phyloP scores from a whole-genome alignment of 2,888 invertebrate genomes.

The Pocota personata region DNA sequence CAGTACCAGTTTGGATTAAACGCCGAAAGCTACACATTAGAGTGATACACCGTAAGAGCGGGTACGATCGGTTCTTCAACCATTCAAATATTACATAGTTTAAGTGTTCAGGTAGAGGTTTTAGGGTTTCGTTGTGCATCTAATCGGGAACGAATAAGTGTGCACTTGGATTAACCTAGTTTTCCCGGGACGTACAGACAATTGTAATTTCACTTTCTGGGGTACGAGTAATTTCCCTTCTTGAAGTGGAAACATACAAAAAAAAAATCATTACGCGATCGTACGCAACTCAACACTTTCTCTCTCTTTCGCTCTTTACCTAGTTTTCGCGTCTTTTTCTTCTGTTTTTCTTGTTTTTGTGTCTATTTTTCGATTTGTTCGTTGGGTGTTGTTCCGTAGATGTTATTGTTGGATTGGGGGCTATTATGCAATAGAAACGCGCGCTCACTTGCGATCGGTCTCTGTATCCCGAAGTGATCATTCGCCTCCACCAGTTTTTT shows the following conservation, averaged over 20 bases:
- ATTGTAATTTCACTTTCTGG: slow-evolving; percentile 62
- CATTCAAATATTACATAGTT: background rate
- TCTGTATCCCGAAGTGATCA: slow-evolving; percentile 24
- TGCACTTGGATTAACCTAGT: slow-evolving; percentile 56
- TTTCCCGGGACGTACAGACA: slow-evolving; percentile 15
- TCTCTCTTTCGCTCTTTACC: slow-evolving; percentile 46
- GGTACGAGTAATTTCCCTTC: slow-evolving; percentile 8
- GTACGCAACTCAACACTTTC: slow-evolving; percentile 36
- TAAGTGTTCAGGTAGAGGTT: background rate
- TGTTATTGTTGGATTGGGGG: slow-evolving; percentile 40
- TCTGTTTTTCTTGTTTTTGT: slow-evolving; percentile 26
- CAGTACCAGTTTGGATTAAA: slow-evolving; percentile 66
- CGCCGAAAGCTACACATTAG: slow-evolving; percentile 52
- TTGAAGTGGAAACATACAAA: slow-evolving; percentile 29
- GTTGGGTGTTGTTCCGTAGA: slow-evolving; percentile 56
- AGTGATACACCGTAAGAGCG: slow-evolving; percentile 26
- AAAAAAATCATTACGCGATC: slow-evolving; percentile 59
- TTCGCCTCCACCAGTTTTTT: background rate
- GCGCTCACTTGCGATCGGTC: slow-evolving; percentile 17
- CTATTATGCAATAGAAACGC: slow-evolving; percentile 61
- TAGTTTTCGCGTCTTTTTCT: slow-evolving; percentile 47
- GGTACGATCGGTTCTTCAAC: background rate
- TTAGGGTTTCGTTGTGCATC: background rate
- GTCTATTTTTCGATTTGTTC: slow-evolving; percentile 35
- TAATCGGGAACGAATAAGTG: background rate